Evolutionary conservation across 2,888 invertebrate genomes (phyloP).

Genomic region (Meloe dianella): DNA sequence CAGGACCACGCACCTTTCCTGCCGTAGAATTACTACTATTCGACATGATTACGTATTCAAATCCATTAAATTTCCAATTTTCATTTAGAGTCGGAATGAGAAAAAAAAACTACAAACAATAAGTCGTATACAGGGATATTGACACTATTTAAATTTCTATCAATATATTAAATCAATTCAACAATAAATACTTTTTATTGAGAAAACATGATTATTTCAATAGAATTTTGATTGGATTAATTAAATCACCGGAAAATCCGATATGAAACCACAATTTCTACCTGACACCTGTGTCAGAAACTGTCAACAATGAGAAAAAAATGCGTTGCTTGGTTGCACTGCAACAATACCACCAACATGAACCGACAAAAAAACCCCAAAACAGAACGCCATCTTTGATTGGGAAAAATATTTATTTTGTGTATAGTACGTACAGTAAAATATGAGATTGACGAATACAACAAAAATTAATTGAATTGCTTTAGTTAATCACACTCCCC

Average conservation of each 20-base stretch:
- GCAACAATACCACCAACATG: no score
- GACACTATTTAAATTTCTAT: background rate
- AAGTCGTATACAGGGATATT: background rate
- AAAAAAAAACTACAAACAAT: constrained; percentile 17
- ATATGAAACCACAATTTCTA: background rate
- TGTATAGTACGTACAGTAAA: no score
- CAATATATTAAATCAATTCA: background rate
- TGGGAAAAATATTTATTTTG: no score
- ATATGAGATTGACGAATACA: no score
- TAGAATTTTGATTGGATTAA: background rate
- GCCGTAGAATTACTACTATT: constrained; percentile 45
- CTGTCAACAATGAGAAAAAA: constrained; percentile 16
- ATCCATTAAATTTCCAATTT: constrained; percentile 20
- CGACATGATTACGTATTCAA: constrained; percentile 45
- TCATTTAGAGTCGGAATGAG: no score
- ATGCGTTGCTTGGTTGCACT: constrained; percentile 3
- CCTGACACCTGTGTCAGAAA: constrained; percentile 10
- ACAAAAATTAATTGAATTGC: no score
- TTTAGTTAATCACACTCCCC: no score
- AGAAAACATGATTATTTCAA: background rate
- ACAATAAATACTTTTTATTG: background rate
- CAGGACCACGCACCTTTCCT: constrained; percentile 71
- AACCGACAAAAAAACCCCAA: no score
- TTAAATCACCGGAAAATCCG: background rate
- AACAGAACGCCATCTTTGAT: no score